A percentile compares a stretch with the other conserved stretches of the same genome.
phyloP scores from a whole-genome alignment of 2,888 invertebrate species.

The Drosophila antonietae region DNA sequence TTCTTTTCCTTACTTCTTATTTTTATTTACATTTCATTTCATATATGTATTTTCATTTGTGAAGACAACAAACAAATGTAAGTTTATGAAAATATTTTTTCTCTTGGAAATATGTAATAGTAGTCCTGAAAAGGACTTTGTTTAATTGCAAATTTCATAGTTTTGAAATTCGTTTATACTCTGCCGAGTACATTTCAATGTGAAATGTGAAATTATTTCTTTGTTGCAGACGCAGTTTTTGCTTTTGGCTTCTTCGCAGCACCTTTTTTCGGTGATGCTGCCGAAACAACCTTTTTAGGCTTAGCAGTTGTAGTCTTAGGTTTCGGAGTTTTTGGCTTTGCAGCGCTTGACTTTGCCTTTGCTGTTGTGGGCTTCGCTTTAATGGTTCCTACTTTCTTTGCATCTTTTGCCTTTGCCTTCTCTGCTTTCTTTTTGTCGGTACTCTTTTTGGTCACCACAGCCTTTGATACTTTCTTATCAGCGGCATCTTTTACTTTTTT shows the following conservation, averaged over 20 bases:
- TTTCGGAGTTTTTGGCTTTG: constrained; percentile 40
- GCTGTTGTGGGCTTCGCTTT: constrained; percentile 44
- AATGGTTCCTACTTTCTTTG: constrained; percentile 43
- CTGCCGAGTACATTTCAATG: constrained; percentile 7
- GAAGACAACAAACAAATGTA: not conserved
- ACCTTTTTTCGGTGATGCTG: constrained; percentile 38
- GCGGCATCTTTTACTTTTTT: constrained; percentile 27
- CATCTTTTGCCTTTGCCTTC: constrained; percentile 33
- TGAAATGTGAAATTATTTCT: constrained; percentile 27
- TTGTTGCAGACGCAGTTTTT: constrained; percentile 35
- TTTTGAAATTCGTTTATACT: constrained; percentile 1
- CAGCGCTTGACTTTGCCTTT: constrained; percentile 32
- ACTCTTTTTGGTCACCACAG: constrained; percentile 39
- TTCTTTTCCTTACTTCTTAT: no score
- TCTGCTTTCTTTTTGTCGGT: constrained; percentile 47
- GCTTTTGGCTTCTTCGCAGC: constrained; percentile 47
- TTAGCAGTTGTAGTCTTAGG: constrained; percentile 32
- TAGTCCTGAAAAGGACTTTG: constrained; percentile 11
- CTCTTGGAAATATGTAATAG: not conserved
- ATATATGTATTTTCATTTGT: no score
- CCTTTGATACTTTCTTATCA: constrained; percentile 43
- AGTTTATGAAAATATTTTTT: not conserved
- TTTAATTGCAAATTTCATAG: constrained; percentile 5
- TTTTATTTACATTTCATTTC: no score
- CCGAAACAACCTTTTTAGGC: constrained; percentile 38